Evolutionary conservation across 2,797 vertebrate species (phyloP).

Genomic region (Acridotheres tristis): DNA sequence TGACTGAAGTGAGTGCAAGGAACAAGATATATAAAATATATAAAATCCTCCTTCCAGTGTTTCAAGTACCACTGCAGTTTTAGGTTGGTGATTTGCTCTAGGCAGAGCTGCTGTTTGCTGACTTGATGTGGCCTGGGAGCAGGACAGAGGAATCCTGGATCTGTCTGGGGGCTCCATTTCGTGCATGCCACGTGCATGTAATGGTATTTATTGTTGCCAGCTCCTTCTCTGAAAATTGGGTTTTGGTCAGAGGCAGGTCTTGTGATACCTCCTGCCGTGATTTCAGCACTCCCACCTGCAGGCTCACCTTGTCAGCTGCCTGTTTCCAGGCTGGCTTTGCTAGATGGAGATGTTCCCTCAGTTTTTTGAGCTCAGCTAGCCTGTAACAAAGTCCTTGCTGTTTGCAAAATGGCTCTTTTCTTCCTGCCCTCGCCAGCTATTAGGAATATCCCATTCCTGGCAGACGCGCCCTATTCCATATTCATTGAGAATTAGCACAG

Average conservation of each 20-base stretch:
- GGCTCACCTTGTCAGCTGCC: neutral
- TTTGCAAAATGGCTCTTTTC: neutral
- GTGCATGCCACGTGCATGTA: neutral
- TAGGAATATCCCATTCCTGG: neutral
- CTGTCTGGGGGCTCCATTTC: neutral
- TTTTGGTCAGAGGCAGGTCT: neutral
- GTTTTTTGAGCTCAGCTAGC: slow-evolving; percentile 2
- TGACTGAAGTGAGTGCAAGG: neutral
- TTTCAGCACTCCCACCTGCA: neutral
- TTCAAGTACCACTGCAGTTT: neutral
- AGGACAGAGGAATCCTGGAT: neutral
- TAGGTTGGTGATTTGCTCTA: neutral
- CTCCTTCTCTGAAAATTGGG: neutral
- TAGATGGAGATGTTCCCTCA: slow-evolving; percentile 2
- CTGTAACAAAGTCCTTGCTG: neutral
- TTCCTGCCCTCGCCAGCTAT: neutral
- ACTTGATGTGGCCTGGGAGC: neutral
- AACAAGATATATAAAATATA: neutral
- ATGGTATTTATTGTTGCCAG: neutral
- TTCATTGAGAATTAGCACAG: neutral
- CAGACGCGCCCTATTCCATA: neutral
- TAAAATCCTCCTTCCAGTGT: neutral
- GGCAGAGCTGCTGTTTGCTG: neutral
- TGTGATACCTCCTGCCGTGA: neutral
- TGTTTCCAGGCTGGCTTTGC: neutral